phyloP scores from a whole-genome alignment of 2,113 vertebrate genomes.

The rat (Rattus norvegicus) region DNA sequence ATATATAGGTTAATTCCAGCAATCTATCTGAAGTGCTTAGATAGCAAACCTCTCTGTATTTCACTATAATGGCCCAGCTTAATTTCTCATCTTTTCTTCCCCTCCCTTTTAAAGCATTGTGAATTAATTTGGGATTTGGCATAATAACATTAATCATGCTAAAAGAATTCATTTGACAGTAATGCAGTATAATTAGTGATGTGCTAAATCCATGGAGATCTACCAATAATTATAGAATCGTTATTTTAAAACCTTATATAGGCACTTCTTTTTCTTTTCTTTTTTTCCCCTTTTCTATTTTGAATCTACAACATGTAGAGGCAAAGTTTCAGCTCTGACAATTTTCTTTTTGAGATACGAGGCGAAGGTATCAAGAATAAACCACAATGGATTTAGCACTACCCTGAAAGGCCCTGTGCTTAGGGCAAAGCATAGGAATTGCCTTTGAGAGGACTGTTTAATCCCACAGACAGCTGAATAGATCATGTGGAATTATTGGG shows the following conservation, averaged over 20 bases:
- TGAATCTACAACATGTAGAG: slow-evolving; percentile 66
- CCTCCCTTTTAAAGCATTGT: slow-evolving; percentile 79
- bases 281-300: slow-evolving; percentile 43
- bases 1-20: slow-evolving; percentile 80
- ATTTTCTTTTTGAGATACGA: slow-evolving; percentile 56
- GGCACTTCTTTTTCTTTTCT: slow-evolving; percentile 63
- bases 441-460: slow-evolving; percentile 1
- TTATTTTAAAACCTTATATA: slow-evolving; percentile 84
- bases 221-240: slow-evolving; percentile 83
- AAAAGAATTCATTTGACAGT: slow-evolving; percentile 85
- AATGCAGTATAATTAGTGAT: slow-evolving; percentile 85
- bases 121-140: slow-evolving; percentile 84
- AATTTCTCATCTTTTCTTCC: slow-evolving; percentile 77
- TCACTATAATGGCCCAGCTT: slow-evolving; percentile 81
- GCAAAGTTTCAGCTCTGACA: slow-evolving; percentile 58
- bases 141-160: slow-evolving; percentile 84
- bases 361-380: slow-evolving; percentile 50
- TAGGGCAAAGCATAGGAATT: not conserved
- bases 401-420: slow-evolving; percentile 28
- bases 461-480: slow-evolving; percentile 9
- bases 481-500: slow-evolving; percentile 24
- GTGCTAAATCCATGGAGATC: slow-evolving; percentile 84
- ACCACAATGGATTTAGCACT: not conserved
- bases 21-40: slow-evolving; percentile 79
- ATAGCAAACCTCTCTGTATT: slow-evolving; percentile 76